Percentiles rank a stretch among this genome's conserved stretches.
Conservation (phyloP, 2,797 vertebrate genomes). For the Sebastes variabilis region DNA sequence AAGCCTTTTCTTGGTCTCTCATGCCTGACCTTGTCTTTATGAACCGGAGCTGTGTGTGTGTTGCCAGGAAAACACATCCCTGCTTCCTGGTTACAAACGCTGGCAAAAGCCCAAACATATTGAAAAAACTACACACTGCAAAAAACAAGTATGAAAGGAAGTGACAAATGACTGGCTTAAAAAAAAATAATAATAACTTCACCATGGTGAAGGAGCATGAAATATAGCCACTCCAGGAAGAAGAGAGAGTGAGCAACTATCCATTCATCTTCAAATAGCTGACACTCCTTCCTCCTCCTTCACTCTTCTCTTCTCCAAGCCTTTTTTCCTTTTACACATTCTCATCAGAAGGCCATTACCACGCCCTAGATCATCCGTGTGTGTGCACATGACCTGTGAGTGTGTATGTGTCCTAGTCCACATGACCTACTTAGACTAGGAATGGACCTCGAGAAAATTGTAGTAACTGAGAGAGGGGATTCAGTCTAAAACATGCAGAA, state of each 20-base stretch:
- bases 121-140: constrained; percentile 41
- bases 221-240: constrained; percentile 12
- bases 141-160: constrained; percentile 37
- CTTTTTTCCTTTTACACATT: constrained; percentile 56
- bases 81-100: constrained; percentile 31
- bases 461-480: background rate
- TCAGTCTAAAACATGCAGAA: constrained; percentile 39
- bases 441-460: constrained; percentile 43
- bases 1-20: constrained; percentile 32
- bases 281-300: constrained; percentile 11
- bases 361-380: constrained; percentile 22
- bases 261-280: constrained; percentile 11
- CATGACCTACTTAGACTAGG: constrained; percentile 51
- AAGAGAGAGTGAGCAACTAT: background rate
- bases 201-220: constrained; percentile 10
- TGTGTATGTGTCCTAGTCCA: background rate
- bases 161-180: constrained; percentile 48
- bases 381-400: constrained; percentile 38
- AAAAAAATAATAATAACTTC: constrained; percentile 39
- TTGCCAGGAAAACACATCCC: background rate
- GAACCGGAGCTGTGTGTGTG: constrained; percentile 13
- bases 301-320: background rate
- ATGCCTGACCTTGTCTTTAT: constrained; percentile 39
- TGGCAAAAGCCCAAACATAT: constrained; percentile 33
- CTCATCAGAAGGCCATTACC: constrained; percentile 30